phyloP scores from a whole-genome alignment of 2,888 invertebrate species.

The Caenorhabditis macrosperma region DNA sequence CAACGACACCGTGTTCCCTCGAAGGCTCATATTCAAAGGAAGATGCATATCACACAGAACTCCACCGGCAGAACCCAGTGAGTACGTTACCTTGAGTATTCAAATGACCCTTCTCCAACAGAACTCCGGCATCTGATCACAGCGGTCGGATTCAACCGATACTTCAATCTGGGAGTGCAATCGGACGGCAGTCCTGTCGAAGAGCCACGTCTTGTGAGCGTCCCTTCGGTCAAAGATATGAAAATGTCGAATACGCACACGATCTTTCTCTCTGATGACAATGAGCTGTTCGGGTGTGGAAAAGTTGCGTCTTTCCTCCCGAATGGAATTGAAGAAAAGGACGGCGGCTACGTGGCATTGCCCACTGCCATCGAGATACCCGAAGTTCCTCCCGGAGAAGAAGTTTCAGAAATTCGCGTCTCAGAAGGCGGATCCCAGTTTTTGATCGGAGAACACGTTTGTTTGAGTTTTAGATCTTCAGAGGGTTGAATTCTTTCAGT shows the following conservation, averaged over 20 bases:
- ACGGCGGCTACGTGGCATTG: slow-evolving; percentile 23
- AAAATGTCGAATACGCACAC: slow-evolving; percentile 49
- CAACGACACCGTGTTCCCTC: slow-evolving; percentile 12
- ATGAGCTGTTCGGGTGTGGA: slow-evolving; percentile 41
- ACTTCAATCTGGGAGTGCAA: slow-evolving; percentile 50
- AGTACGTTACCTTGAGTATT: no score
- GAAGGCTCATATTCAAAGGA: slow-evolving; percentile 18
- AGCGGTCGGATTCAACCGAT: slow-evolving; percentile 42
- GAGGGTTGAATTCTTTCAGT: slow-evolving; percentile 15
- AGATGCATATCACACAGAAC: neutral
- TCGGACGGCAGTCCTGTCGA: slow-evolving; percentile 53
- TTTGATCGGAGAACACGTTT: slow-evolving; percentile 3
- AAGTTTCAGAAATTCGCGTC: neutral
- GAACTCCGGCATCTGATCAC: slow-evolving; percentile 25
- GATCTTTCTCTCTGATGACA: slow-evolving; percentile 30
- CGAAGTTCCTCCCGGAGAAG: neutral
- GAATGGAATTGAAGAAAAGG: neutral
- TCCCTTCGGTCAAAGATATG: slow-evolving; percentile 18
- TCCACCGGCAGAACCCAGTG: neutral
- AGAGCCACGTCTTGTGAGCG: slow-evolving; percentile 22
- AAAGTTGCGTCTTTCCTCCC: slow-evolving; percentile 23
- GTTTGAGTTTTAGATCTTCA: neutral
- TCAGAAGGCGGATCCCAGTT: slow-evolving; percentile 19
- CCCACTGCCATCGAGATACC: slow-evolving; percentile 15
- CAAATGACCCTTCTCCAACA: neutral